Base-by-base conservation (phyloP, 2,797 vertebrate genomes). In the Labeo calbasu region DNA sequence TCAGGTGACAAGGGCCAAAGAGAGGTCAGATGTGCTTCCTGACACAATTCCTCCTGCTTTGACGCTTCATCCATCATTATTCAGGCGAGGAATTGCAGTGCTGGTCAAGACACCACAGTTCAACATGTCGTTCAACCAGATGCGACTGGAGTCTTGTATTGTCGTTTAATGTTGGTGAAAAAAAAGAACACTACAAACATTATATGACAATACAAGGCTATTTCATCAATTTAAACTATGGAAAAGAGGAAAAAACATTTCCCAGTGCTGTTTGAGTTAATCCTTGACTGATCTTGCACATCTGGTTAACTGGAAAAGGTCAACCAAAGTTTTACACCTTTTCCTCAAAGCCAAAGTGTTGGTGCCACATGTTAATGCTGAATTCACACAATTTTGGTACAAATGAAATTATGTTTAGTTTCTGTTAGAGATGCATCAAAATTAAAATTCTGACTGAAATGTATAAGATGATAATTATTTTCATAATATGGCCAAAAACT, bases 21-120 rank as follows among this genome's bases (percentile, higher is more conserved):
- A 92, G 92, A 94, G 95, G 93, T 95, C 94, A 92, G 90, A 94
- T 95, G 88, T 91, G 89, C 78, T 91, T 93, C 87, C 87, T 84
- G 88, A 87, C 75, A 89, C 85, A 21, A 79, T 85, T 73, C 48
- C 53, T 81, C 71, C 73, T 77, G 75, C 81, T 75, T 69, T 53
- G 85, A 40, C 76, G 8, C 88, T 46, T 89, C 81, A 77, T 86
- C 79, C 73, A 53, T 88, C 87, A 88, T 84, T 84, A 75, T 86
- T 85, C 61, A 81, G 82, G 73, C 76, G 68, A 43, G 69, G 66
- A 59, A 73, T 79, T 79, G 55, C 68, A 69, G 59, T 43, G 75
- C 8, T 83, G 61, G 50, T 25, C 50, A 46, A 55, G 81, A 63
- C 28, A 40, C n/a, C 57, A 63, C 17, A 69, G 65, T 57, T 70